Evolutionary conservation across 2,888 invertebrate genomes (phyloP).

Genomic region (Spatulosminthurus flaviceps): DNA sequence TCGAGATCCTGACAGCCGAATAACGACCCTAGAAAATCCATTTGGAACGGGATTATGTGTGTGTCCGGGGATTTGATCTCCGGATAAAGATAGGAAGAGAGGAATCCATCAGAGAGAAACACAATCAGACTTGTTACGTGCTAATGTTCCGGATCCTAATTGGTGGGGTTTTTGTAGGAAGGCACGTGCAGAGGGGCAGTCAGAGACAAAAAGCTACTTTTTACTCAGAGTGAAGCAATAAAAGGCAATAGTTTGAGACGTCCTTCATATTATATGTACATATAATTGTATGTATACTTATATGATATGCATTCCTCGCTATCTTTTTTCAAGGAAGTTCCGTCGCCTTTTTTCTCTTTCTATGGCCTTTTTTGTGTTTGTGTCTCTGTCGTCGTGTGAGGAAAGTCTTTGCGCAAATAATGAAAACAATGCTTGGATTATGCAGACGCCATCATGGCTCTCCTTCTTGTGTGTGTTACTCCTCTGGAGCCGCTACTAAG

Average conservation of each 20-base stretch:
- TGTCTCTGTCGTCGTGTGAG: background rate
- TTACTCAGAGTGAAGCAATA: slow-evolving; percentile 18
- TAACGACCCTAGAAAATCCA: background rate
- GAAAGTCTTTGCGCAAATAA: slow-evolving; percentile 18
- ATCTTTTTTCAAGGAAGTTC: background rate
- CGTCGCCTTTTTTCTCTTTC: background rate
- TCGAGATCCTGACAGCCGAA: background rate
- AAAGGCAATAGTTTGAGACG: background rate
- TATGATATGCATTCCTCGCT: background rate
- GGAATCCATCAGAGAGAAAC: no score
- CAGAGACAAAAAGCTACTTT: background rate
- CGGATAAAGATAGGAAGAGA: no score
- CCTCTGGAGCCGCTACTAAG: background rate
- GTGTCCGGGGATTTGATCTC: slow-evolving; percentile 2
- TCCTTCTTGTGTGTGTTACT: no score
- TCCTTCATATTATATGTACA: no score
- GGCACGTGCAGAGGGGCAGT: background rate
- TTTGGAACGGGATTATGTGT: slow-evolving; percentile 1
- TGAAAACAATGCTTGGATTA: slow-evolving; percentile 8
- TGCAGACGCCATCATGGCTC: slow-evolving; percentile 5
- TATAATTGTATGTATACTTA: no score
- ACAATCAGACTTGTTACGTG: no score
- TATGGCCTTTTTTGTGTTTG: background rate
- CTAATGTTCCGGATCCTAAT: no score
- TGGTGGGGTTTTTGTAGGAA: no score